Conservation (phyloP, 30 jellyfish, hydroid and myxozoan genomes). For the Pelagia noctiluca region DNA sequence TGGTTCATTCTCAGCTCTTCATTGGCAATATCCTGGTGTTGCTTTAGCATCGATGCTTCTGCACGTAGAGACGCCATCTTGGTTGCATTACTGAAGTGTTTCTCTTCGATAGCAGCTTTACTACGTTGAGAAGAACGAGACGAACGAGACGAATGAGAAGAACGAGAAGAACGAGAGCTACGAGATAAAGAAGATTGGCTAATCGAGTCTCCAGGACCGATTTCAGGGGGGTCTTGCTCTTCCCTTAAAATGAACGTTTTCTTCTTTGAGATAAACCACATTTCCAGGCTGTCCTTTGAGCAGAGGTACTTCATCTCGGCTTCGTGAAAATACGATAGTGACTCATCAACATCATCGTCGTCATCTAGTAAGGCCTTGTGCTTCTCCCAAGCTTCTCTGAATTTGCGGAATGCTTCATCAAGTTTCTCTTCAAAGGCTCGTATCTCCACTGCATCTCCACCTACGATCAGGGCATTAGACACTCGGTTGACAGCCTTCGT, state of each 20-base stretch:
- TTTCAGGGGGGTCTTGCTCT: not conserved
- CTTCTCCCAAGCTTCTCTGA: constrained; percentile 6
- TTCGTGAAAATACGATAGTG: constrained; percentile 13
- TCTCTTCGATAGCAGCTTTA: no score
- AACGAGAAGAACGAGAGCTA: not conserved
- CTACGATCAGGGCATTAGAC: constrained; percentile 24
- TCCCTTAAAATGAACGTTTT: not conserved
- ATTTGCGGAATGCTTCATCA: not conserved
- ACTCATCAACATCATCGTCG: constrained; percentile 35
- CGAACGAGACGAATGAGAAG: no score
- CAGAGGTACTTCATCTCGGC: constrained; percentile 12
- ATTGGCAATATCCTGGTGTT: not conserved
- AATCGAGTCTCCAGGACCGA: constrained; percentile 31
- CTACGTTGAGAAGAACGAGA: constrained; percentile 8
- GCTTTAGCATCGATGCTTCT: constrained; percentile 13
- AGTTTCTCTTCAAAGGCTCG: constrained; percentile 3
- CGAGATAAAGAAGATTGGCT: not conserved
- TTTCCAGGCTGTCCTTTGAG: constrained; percentile 6
- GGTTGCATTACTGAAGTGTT: not conserved
- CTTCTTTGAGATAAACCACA: not conserved
- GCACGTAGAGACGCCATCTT: constrained; percentile 18
- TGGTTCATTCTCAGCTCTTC: constrained; percentile 14
- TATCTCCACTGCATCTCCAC: constrained; percentile 4
- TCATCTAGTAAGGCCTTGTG: constrained; percentile 5
- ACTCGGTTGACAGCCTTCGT: constrained; percentile 25